These are phyloP conservation scores for Oxyura jamaicensis DNA, from an alignment of 2,113 vertebrate genomes.

Conservation along the genomic window DNA sequence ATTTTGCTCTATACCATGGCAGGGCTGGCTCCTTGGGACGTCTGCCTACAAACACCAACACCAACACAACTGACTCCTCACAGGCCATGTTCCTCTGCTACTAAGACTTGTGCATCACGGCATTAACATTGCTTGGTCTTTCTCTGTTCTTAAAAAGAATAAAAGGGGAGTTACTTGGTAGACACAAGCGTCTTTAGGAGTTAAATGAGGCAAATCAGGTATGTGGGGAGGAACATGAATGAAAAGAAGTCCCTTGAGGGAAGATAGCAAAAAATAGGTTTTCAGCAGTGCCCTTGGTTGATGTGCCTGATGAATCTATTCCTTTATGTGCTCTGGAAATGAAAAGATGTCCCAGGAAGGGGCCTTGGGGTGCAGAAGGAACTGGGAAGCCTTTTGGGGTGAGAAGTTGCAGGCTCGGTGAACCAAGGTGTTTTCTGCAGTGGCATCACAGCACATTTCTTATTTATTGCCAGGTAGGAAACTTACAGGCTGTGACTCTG, in stretches of 20 bases:
- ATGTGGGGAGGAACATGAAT: too few relatives aligned
- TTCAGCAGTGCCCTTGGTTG: neutral
- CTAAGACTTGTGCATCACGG: neutral
- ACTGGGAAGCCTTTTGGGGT: neutral
- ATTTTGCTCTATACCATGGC: neutral
- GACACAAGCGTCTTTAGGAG: neutral
- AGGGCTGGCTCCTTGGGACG: neutral
- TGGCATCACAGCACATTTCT: accelerated
- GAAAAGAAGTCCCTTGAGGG: neutral
- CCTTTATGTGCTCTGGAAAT: neutral
- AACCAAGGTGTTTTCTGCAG: neutral
- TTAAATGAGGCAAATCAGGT: neutral
- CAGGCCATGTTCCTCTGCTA: neutral
- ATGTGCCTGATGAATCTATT: neutral
- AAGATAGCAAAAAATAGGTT: neutral
- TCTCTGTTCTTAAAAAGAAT: neutral
- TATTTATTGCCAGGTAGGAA: neutral
- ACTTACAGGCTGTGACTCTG: neutral
- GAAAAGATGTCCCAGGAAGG: neutral
- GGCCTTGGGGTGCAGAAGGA: neutral
- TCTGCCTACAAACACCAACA: neutral
- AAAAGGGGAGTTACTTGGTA: neutral
- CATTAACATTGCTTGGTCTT: neutral
- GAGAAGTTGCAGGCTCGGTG: neutral
- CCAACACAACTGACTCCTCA: neutral